A percentile compares a stretch with the other conserved stretches of the same genome.
Conservation (phyloP, 2,888 invertebrate genomes). For the Acleris sparsana region DNA sequence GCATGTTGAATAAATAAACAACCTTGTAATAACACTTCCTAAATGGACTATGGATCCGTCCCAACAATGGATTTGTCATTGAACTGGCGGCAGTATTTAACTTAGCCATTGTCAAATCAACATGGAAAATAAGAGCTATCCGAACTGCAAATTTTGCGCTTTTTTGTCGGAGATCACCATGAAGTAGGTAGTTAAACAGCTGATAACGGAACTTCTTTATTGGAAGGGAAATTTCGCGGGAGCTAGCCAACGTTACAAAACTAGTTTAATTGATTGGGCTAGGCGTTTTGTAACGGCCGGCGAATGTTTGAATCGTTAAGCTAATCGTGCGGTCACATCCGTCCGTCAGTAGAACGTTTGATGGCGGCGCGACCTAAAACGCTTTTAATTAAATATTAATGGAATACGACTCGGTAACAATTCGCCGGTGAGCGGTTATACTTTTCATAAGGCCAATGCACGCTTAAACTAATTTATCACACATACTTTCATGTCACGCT, state of each 20-base stretch:
- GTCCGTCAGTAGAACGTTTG: slow-evolving; percentile 63
- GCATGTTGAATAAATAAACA: neutral
- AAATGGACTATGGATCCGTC: neutral
- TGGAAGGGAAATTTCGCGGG: neutral
- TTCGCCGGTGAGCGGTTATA: neutral
- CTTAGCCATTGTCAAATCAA: too few species aligned
- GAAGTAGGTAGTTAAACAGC: neutral
- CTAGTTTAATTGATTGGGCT: slow-evolving; percentile 10
- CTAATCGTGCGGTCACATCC: slow-evolving; percentile 56
- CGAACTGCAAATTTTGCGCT: too few species aligned
- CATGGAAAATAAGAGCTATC: too few species aligned
- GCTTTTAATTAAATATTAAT: slow-evolving; percentile 48
- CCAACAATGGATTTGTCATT: neutral
- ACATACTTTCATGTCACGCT: neutral
- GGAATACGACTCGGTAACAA: slow-evolving; percentile 7
- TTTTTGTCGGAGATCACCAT: too few species aligned
- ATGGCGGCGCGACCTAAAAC: slow-evolving; percentile 44
- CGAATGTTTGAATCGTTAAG: slow-evolving; percentile 34
- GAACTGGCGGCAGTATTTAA: too few species aligned
- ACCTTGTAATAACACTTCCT: neutral
- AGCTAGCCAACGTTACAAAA: slow-evolving; percentile 2
- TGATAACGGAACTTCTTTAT: neutral
- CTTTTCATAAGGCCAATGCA: neutral
- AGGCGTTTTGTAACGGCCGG: slow-evolving; percentile 2
- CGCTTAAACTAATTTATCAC: slow-evolving; percentile 1